Evolutionary conservation across 2,113 vertebrate genomes (phyloP).

Genomic region (Cryptomyrus ogoouensis): DNA sequence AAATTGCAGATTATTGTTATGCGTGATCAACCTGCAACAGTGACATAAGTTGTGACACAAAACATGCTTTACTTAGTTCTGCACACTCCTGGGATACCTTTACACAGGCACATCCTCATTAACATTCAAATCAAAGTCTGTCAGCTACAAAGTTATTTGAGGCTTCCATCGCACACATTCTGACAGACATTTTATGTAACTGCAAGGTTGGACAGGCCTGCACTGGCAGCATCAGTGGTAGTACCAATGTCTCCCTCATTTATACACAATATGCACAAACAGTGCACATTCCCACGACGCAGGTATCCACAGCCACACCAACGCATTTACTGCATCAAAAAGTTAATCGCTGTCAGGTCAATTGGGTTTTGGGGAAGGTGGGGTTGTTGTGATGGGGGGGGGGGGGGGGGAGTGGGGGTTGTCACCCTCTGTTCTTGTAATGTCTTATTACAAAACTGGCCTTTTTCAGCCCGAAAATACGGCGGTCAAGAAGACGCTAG

Average conservation of each 20-base stretch:
- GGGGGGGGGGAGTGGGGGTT: background rate
- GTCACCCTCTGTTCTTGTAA: background rate
- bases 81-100: background rate
- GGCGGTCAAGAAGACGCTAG: background rate
- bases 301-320: background rate
- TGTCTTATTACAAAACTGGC: background rate
- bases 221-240: background rate
- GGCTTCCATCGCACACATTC: too few relatives aligned
- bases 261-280: background rate
- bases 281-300: background rate
- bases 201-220: background rate
- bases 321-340: background rate
- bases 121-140: background rate
- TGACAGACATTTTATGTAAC: conserved; percentile 3
- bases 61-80: background rate
- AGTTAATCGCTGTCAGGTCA: background rate
- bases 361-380: background rate
- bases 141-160: background rate
- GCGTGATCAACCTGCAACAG: background rate
- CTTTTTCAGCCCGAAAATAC: background rate
- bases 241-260: background rate
- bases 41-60: background rate
- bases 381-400: background rate
- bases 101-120: background rate
- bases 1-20: background rate